Evolutionary conservation across 1,140 invertebrate species (phyloP), one percentile per base, ranked within the genome.

Genomic region (Philaenus spumarius): DNA sequence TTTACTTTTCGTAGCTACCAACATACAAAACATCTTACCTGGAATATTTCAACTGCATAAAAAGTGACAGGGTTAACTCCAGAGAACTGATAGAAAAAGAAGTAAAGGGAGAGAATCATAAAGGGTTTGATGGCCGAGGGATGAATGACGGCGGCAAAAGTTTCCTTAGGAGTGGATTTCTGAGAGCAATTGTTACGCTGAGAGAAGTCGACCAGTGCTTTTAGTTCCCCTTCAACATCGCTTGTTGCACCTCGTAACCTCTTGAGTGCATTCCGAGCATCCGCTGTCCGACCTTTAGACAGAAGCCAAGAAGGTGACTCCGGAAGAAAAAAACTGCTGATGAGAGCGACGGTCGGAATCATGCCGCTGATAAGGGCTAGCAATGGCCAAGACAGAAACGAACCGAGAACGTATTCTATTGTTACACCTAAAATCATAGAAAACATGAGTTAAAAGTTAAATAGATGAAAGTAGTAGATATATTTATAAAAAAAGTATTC

Each of bases 61-160:
- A 89, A 91, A 15, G 88, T 88, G 15, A 90, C 77, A 2, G 84
- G 84, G 64, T 90, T 87, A 1, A 86, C 81, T 0, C 85, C 85
- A 30, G 82, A 84, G 74, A 83, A 85, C 64, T 87, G 85, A 66
- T 86, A 86, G 43, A 87, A 81, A 55, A 85, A 72, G 70, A 87
- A 86, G 66, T 86, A 86, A 0, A 82, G 40, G 2, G 80, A 76
- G 0, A 86, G 70, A 7, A 87, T 76, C 0, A 73, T 58, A 59
- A 85, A 85, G 0, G 85, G 85, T 61, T 82, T 85, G 35, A 84
- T 62, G 2, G 81, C 75, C 17, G 81, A 81, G 1, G 82, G 82
- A 6, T 80, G 75, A 4, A 82, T 15, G 2, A 85, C 42, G 0
- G 80, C 80, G 37, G 69, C 67, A 1, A 82, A 23, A 15, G 77